A percentile compares a stretch with the other conserved stretches of the same genome.
Evolutionary conservation across 2,888 invertebrate genomes (phyloP).

Genomic region (Argynnis bischoffii): DNA sequence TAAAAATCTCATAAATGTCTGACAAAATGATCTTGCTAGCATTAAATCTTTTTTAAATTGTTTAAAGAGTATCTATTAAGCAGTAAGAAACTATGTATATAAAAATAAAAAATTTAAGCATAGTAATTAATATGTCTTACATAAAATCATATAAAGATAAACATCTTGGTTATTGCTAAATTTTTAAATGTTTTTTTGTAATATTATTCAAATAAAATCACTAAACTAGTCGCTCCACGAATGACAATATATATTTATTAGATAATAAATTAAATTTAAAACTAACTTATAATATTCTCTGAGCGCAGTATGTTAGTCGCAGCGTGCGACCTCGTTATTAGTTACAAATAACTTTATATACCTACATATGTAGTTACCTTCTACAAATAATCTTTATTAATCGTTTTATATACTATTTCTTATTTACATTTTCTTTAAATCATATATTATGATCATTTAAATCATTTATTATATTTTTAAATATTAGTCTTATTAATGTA

Average conservation of each 20-base stretch:
- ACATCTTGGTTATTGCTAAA: constrained; percentile 48
- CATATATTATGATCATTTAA: not conserved
- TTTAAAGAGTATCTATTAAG: constrained; percentile 35
- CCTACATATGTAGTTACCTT: constrained; percentile 3
- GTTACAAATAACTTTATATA: constrained; percentile 29
- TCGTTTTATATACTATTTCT: not conserved
- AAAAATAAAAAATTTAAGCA: too few species aligned
- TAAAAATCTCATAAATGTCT: constrained; percentile 53
- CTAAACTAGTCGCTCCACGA: constrained; percentile 51
- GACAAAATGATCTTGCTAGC: constrained; percentile 25
- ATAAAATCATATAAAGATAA: constrained; percentile 46
- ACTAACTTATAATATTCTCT: constrained; percentile 55
- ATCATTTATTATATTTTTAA: not conserved
- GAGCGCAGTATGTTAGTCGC: constrained; percentile 69
- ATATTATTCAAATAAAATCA: constrained; percentile 45
- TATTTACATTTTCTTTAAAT: not conserved
- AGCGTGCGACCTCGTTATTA: constrained; percentile 58
- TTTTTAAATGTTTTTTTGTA: constrained; percentile 55
- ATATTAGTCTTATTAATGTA: not conserved
- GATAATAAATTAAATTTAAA: constrained; percentile 71
- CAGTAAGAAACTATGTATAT: not conserved
- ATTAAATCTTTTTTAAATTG: constrained; percentile 33
- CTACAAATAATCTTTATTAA: constrained; percentile 18
- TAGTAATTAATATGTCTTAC: constrained; percentile 6
- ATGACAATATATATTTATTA: constrained; percentile 73